Conservation (phyloP, 1,140 invertebrate species). For the Trichonephila clavipes region DNA sequence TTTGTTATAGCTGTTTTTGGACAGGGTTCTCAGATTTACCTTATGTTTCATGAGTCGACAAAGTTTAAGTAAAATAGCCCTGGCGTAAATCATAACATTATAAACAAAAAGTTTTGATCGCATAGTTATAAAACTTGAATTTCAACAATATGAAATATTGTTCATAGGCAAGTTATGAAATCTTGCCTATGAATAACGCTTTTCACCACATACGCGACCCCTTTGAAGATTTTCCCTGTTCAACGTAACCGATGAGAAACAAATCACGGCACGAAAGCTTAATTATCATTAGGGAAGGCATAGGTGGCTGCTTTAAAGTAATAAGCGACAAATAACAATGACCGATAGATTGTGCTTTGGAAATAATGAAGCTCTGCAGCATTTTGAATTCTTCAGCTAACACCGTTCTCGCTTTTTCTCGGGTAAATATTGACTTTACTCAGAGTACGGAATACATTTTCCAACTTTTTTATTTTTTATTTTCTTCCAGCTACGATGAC, state of each 20-base stretch:
- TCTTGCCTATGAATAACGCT: not conserved
- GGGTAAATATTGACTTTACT: constrained; percentile 66
- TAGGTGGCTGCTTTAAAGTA: constrained; percentile 12
- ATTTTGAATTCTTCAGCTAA: constrained; percentile 49
- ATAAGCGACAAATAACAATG: constrained; percentile 74
- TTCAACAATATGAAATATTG: no score
- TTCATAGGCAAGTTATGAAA: no score
- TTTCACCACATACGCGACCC: not conserved
- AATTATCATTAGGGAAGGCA: constrained; percentile 57
- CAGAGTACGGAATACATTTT: not conserved
- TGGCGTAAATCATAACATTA: no score
- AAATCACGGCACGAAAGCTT: constrained; percentile 50
- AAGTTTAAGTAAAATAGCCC: no score
- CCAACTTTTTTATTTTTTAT: no score
- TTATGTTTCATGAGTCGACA: no score
- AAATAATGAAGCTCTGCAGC: not conserved
- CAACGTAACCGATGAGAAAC: constrained; percentile 6
- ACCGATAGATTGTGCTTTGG: constrained; percentile 25
- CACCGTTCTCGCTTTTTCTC: constrained; percentile 22
- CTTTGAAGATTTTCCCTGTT: not conserved
- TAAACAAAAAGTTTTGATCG: no score
- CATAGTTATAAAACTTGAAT: no score
- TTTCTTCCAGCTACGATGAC: constrained; percentile 6
- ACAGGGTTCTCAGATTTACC: no score
- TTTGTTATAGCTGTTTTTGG: no score